Percentiles rank a stretch among this genome's conserved stretches.
phyloP scores from a whole-genome alignment of 2,888 invertebrate species.

The Zygogramma bicolorata region DNA sequence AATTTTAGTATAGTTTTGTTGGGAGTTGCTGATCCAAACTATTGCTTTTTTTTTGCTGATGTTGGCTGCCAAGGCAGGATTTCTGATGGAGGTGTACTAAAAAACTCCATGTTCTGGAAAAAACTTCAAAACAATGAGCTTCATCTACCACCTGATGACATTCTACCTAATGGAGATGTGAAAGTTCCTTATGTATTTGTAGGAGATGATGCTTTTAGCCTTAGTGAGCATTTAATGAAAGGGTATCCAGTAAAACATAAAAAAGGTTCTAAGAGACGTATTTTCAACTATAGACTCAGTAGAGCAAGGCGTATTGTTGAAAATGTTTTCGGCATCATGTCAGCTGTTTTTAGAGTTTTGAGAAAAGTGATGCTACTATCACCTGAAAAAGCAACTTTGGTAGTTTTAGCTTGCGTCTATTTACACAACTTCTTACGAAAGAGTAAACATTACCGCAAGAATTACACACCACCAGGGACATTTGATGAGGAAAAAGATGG shows the following conservation, averaged over 20 bases:
- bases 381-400: conserved; percentile 49
- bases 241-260: conserved; percentile 10
- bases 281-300: conserved; percentile 51
- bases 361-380: conserved; percentile 47
- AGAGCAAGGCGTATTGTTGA: conserved; percentile 40
- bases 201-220: not conserved
- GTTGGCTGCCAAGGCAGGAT: conserved; percentile 16
- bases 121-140: conserved; percentile 12
- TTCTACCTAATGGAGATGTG: not conserved
- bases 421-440: conserved; percentile 38
- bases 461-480: conserved; percentile 16
- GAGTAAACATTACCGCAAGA: not conserved
- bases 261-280: conserved; percentile 41
- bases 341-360: conserved; percentile 52
- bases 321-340: conserved; percentile 10
- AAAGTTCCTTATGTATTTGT: not conserved
- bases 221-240: conserved; percentile 4
- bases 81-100: conserved; percentile 6
- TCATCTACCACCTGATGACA: not conserved
- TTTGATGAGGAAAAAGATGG: conserved; percentile 14
- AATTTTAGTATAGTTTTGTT: conserved; percentile 6
- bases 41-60: conserved; percentile 11
- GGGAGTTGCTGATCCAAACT: conserved; percentile 11
- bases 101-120: not conserved
- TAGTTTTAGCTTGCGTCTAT: conserved; percentile 48